Evolutionary conservation across 2,888 invertebrate genomes (phyloP).

Genomic region (Cataglyphis livida): DNA sequence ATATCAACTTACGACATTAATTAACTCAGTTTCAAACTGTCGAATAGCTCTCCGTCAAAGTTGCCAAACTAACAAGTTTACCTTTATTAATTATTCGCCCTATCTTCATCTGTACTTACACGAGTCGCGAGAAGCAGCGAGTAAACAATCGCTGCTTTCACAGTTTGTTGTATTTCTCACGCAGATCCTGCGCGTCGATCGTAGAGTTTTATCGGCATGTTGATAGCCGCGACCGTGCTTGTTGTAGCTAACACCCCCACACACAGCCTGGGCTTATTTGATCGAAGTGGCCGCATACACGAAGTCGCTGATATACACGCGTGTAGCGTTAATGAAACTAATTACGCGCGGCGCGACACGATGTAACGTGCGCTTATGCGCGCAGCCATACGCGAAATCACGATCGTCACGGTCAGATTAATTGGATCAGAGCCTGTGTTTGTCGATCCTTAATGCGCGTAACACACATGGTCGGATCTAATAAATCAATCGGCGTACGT

Average conservation of each 20-base stretch:
- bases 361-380: slow-evolving; percentile 62
- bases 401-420: slow-evolving; percentile 65
- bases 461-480: slow-evolving; percentile 57
- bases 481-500: slow-evolving; percentile 67
- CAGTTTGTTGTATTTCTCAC: not conserved
- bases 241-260: slow-evolving; percentile 11
- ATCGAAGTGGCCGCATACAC: slow-evolving; percentile 38
- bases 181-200: not conserved
- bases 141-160: not conserved
- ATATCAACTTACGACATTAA: not conserved
- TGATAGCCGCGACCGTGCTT: slow-evolving; percentile 14
- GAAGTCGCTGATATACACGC: slow-evolving; percentile 8
- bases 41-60: not conserved
- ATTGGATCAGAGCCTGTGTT: slow-evolving; percentile 66
- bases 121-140: not conserved
- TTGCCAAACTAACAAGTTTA: not conserved
- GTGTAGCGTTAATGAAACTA: slow-evolving; percentile 67
- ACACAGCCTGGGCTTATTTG: slow-evolving; percentile 36
- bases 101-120: not conserved
- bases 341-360: slow-evolving; percentile 62
- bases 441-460: slow-evolving; percentile 66
- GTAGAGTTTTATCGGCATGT: slow-evolving; percentile 16
- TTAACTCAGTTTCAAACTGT: not conserved
- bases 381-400: slow-evolving; percentile 58
- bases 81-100: slow-evolving; percentile 7